A percentile compares a stretch with the other conserved stretches of the same genome.
Conservation (phyloP, 2,797 vertebrate species). For the Ctenopoma multispine region DNA sequence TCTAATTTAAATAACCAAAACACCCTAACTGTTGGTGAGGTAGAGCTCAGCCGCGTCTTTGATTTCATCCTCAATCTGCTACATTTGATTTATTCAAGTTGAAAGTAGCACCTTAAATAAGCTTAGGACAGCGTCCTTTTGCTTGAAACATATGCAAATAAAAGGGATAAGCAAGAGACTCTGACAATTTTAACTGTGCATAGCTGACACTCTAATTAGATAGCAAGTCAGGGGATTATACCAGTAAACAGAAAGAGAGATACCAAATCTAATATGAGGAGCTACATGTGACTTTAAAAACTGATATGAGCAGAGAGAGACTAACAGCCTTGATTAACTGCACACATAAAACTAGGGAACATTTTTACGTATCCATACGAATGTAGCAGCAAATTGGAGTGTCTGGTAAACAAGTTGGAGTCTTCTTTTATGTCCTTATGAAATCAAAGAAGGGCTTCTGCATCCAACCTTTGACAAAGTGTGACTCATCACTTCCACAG, state of each 20-base stretch:
- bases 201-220: conserved; percentile 75
- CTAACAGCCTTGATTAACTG: conserved; percentile 60
- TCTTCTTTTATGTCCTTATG: conserved; percentile 62
- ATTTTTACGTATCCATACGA: conserved; percentile 59
- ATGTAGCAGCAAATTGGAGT: conserved; percentile 71
- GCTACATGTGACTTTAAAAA: conserved; percentile 56
- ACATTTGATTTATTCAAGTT: conserved; percentile 64
- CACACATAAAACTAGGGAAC: conserved; percentile 65
- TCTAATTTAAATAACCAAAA: conserved; percentile 28
- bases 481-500: conserved; percentile 34
- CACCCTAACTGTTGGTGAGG: conserved; percentile 9
- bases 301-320: conserved; percentile 48
- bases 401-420: conserved; percentile 76
- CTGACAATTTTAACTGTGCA: conserved; percentile 56
- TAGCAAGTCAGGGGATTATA: conserved; percentile 60
- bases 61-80: conserved; percentile 17
- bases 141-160: conserved; percentile 71
- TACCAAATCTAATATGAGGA: conserved; percentile 62
- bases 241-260: conserved; percentile 58
- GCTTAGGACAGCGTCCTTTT: conserved; percentile 47
- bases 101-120: conserved; percentile 66
- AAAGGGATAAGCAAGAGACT: conserved; percentile 64
- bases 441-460: conserved; percentile 48
- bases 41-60: conserved; percentile 11
- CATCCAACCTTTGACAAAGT: conserved; percentile 39